Conservation (phyloP, 2,113 vertebrate species). For the Synodontis membranacea region DNA sequence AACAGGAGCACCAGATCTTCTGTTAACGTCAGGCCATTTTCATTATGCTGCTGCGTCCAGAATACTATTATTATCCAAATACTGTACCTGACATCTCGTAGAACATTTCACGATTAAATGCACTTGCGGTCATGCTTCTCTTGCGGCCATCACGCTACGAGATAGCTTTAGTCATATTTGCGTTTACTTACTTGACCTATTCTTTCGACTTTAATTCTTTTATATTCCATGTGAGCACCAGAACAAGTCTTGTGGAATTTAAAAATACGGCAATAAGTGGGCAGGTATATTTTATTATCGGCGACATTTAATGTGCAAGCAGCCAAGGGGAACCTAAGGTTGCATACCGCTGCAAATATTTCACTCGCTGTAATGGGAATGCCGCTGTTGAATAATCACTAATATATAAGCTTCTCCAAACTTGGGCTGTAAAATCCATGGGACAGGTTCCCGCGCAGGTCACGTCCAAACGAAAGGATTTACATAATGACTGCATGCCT, state of each 20-base stretch:
- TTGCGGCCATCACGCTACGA: background rate
- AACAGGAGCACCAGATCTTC: background rate
- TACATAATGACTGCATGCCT: slow-evolving; percentile 46
- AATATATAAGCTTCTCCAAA: slow-evolving; percentile 19
- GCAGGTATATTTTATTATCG: background rate
- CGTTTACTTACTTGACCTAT: background rate
- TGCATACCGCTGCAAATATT: slow-evolving; percentile 5
- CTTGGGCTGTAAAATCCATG: slow-evolving; percentile 18
- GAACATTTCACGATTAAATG: background rate
- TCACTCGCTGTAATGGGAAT: slow-evolving; percentile 5
- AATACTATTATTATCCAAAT: background rate
- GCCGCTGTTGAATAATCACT: slow-evolving; percentile 36
- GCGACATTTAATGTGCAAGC: background rate
- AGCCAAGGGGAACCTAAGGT: slow-evolving; percentile 19
- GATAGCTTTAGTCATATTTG: background rate
- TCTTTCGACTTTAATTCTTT: background rate
- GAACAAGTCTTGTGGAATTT: background rate
- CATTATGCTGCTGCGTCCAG: background rate
- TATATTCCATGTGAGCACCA: background rate
- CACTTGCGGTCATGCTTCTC: background rate
- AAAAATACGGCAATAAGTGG: background rate
- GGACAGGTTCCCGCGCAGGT: slow-evolving; percentile 33
- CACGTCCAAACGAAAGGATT: slow-evolving; percentile 42
- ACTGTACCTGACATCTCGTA: background rate
- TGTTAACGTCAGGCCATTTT: slow-evolving; percentile 45